These are phyloP conservation scores for Euspilapteryx auroguttella DNA, from an alignment of 2,888 invertebrate genomes.

Conservation along the genomic window DNA sequence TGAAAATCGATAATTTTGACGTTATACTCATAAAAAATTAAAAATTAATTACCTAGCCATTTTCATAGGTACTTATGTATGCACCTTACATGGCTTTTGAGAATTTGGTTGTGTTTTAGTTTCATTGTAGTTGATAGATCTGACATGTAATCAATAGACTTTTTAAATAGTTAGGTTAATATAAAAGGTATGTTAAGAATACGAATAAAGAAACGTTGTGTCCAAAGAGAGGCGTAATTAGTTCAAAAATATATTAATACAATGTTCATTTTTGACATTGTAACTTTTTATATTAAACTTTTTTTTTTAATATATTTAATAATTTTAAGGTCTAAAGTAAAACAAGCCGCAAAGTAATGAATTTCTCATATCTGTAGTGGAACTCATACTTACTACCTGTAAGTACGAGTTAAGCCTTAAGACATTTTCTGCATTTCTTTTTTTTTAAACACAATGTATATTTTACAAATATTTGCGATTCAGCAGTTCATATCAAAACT, in stretches of 20 bases:
- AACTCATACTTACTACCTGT: no score
- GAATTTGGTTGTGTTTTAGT: constrained; percentile 7
- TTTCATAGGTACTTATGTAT: not conserved
- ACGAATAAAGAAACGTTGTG: constrained; percentile 40
- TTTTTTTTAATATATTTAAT: constrained; percentile 1
- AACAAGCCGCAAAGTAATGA: no score
- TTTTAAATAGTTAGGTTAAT: constrained; percentile 12
- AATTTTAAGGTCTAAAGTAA: no score
- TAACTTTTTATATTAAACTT: constrained; percentile 17
- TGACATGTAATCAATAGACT: constrained; percentile 15
- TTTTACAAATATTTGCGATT: no score
- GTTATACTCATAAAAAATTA: no score
- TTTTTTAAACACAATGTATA: no score
- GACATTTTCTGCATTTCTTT: no score
- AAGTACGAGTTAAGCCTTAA: no score
- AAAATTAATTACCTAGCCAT: not conserved
- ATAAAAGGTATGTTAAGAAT: constrained; percentile 19
- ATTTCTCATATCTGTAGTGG: no score
- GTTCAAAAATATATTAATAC: not conserved
- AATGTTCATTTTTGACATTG: constrained; percentile 26
- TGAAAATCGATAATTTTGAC: no score
- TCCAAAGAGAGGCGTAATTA: constrained; percentile 38
- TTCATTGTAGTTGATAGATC: constrained; percentile 16
- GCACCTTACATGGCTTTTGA: not conserved
- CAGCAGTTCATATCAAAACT: no score